Conservation (phyloP, 1,140 invertebrate genomes). For the Laupala kohalensis region DNA sequence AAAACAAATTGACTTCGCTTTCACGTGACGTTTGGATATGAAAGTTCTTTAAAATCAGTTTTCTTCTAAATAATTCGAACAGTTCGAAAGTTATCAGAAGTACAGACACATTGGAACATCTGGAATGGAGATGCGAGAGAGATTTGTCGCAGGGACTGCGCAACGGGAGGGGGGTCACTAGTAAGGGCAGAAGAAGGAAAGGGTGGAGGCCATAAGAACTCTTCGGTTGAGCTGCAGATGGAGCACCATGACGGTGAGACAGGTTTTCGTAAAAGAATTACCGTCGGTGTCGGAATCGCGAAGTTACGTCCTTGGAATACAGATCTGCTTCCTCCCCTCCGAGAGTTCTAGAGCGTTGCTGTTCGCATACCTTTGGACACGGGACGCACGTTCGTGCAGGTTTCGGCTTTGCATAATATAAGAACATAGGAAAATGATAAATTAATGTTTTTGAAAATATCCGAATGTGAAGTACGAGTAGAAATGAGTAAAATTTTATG, state of each 20-base stretch:
- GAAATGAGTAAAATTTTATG: too few relatives aligned
- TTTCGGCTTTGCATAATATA: too few relatives aligned
- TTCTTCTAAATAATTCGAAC: neutral
- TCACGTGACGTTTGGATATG: neutral
- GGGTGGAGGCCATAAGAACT: too few relatives aligned
- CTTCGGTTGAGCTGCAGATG: too few relatives aligned
- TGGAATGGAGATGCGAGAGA: neutral
- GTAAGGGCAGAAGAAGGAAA: too few relatives aligned
- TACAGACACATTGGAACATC: neutral
- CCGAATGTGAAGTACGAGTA: too few relatives aligned
- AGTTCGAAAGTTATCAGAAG: neutral
- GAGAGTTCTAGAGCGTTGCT: neutral
- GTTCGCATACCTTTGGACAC: too few relatives aligned
- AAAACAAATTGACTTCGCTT: neutral
- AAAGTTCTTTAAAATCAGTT: neutral
- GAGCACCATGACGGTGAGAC: neutral
- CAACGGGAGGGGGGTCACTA: neutral
- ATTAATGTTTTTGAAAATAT: too few relatives aligned
- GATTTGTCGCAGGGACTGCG: neutral
- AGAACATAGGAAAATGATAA: too few relatives aligned
- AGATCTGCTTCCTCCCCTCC: neutral
- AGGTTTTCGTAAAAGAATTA: neutral
- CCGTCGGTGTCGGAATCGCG: neutral
- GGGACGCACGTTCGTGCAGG: too few relatives aligned
- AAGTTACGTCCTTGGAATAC: neutral